Conservation (phyloP, 1,140 invertebrate species). For the Drosophila triauraria region DNA sequence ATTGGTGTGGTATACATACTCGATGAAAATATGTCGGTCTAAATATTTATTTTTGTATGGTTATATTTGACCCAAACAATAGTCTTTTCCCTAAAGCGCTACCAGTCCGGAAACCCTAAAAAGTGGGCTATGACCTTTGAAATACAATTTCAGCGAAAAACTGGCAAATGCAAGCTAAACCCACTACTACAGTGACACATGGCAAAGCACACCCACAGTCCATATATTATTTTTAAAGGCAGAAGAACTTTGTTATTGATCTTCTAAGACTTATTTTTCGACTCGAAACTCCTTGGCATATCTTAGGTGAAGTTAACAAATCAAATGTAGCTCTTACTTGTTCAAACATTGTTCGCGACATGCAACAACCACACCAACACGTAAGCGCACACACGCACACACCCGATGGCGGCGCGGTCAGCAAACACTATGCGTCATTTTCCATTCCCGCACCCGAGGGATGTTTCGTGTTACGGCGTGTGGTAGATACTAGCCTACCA, state of each 20-base stretch:
- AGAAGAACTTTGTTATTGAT: neutral
- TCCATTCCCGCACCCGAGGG: conserved; percentile 50
- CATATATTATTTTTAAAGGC: conserved; percentile 62
- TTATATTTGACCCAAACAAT: conserved; percentile 1
- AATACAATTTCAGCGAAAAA: conserved; percentile 33
- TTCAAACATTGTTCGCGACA: conserved; percentile 64
- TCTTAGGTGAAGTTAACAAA: conserved; percentile 56
- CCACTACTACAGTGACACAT: conserved; percentile 1
- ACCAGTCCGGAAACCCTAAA: neutral
- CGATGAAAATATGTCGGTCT: conserved; percentile 4
- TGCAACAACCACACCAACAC: conserved; percentile 50
- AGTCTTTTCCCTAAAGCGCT: too few relatives aligned
- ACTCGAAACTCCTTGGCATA: neutral
- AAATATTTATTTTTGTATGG: neutral
- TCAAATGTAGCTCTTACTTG: conserved; percentile 69
- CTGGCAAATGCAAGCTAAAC: conserved; percentile 31
- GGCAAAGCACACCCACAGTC: conserved; percentile 52
- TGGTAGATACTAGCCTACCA: conserved; percentile 65
- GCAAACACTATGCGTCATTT: conserved; percentile 54
- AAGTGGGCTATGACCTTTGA: conserved; percentile 53
- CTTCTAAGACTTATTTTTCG: conserved; percentile 8
- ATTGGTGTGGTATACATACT: conserved; percentile 1
- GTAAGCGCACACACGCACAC: conserved; percentile 16
- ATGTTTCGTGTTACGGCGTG: conserved; percentile 61
- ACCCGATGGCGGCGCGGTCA: conserved; percentile 5